Evolutionary conservation across 2,113 vertebrate genomes (phyloP).

Genomic region (Pholis gunnellus): DNA sequence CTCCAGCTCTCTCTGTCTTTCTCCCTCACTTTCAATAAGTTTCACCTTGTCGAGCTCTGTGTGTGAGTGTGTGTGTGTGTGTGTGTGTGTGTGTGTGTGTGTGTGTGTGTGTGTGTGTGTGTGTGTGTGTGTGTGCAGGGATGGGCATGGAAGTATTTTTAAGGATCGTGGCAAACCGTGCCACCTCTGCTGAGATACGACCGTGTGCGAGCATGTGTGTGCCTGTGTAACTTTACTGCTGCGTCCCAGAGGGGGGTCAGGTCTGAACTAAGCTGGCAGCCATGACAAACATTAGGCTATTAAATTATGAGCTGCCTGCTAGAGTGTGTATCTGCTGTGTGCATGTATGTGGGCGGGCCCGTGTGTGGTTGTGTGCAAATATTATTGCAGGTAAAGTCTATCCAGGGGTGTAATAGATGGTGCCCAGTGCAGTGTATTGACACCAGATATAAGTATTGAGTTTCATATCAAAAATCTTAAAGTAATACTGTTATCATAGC

Average conservation of each 20-base stretch:
- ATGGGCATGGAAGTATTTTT: constrained; percentile 60
- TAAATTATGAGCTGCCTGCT: constrained; percentile 70
- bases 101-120: constrained; percentile 38
- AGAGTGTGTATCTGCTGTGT: constrained; percentile 38
- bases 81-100: constrained; percentile 33
- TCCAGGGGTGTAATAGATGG: constrained; percentile 38
- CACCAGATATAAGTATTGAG: constrained; percentile 33
- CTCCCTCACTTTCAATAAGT: constrained; percentile 56
- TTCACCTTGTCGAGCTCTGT: constrained; percentile 45
- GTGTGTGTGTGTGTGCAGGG: constrained; percentile 40
- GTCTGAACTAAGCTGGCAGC: constrained; percentile 65
- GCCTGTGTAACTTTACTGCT: constrained; percentile 39
- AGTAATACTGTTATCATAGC: constrained; percentile 4
- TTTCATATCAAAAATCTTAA: constrained; percentile 36
- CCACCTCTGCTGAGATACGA: constrained; percentile 56
- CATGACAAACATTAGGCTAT: constrained; percentile 73
- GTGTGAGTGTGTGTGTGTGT: constrained; percentile 45
- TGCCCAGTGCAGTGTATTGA: constrained; percentile 28
- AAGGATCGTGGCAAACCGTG: constrained; percentile 55
- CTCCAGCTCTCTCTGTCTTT: background rate
- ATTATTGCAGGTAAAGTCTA: constrained; percentile 40
- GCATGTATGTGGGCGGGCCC: constrained; percentile 5
- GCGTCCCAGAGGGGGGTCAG: constrained; percentile 46
- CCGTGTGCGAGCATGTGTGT: constrained; percentile 30
- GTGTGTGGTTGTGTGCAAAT: constrained; percentile 38